Conservation (phyloP, 2,797 vertebrate genomes). For the Australoheros facetus region DNA sequence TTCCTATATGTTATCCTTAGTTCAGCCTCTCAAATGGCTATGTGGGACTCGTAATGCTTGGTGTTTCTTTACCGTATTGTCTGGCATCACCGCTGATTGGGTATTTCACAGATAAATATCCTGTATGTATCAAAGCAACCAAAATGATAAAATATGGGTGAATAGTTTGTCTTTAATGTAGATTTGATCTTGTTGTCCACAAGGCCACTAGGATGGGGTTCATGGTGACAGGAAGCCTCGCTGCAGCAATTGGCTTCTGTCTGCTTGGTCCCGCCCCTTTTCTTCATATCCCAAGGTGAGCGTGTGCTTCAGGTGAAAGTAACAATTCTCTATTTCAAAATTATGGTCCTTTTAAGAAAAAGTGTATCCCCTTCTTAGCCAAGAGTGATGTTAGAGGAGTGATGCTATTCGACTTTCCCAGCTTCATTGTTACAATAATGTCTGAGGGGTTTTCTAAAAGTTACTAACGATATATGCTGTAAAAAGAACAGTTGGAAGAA, state of each 20-base stretch:
- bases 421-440: neutral
- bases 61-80: conserved; percentile 87
- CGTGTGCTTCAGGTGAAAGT: neutral
- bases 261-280: conserved; percentile 91
- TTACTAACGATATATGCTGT: too few relatives aligned
- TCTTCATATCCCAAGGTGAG: conserved; percentile 86
- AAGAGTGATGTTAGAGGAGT: neutral
- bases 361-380: fast-evolving
- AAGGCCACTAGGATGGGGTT: conserved; percentile 87
- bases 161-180: neutral
- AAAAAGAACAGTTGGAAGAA: too few relatives aligned
- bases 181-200: conserved; percentile 28
- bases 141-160: fast-evolving
- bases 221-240: conserved; percentile 82
- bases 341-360: neutral
- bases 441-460: neutral
- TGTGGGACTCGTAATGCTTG: conserved; percentile 92
- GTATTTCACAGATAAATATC: conserved; percentile 87
- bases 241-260: conserved; percentile 84
- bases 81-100: conserved; percentile 90
- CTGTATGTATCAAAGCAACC: conserved; percentile 80
- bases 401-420: neutral
- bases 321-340: neutral
- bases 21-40: conserved; percentile 86
- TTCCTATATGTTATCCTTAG: conserved; percentile 44